phyloP scores from a whole-genome alignment of 2,797 vertebrate species.

The Falco naumanni region DNA sequence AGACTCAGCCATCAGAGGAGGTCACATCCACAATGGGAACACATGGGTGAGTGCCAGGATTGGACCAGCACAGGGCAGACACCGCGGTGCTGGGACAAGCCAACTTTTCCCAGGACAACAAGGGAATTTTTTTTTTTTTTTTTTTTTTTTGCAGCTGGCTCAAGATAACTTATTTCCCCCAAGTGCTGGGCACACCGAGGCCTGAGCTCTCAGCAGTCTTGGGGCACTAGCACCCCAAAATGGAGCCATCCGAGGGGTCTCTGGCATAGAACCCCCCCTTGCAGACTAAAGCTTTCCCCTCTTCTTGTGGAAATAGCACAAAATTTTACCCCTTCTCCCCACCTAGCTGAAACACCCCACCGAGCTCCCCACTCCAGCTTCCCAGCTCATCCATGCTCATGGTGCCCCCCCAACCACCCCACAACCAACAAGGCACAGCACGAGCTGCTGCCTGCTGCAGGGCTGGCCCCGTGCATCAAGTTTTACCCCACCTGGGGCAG shows the following conservation, averaged over 20 bases:
- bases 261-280: neutral
- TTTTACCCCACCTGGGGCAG: rapidly evolving
- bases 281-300: neutral
- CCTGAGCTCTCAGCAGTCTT: neutral
- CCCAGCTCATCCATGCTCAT: neutral
- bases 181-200: rapidly evolving
- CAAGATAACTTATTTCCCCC: too few species aligned
- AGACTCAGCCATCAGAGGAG: rapidly evolving
- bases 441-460: neutral
- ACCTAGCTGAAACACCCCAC: neutral
- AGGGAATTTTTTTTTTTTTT: too few species aligned
- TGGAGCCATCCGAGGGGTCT: rapidly evolving
- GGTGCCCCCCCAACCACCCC: neutral
- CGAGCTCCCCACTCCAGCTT: neutral
- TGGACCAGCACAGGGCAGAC: neutral
- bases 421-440: rapidly evolving
- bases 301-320: neutral
- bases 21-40: rapidly evolving
- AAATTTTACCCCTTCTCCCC: neutral
- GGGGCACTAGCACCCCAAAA: neutral
- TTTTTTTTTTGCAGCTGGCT: too few species aligned
- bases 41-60: rapidly evolving
- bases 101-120: rapidly evolving
- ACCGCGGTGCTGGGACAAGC: rapidly evolving
- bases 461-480: rapidly evolving